Percentiles rank a stretch among this genome's conserved stretches.
phyloP scores from a whole-genome alignment of 2,888 invertebrate genomes.

The Microchrysa polita region DNA sequence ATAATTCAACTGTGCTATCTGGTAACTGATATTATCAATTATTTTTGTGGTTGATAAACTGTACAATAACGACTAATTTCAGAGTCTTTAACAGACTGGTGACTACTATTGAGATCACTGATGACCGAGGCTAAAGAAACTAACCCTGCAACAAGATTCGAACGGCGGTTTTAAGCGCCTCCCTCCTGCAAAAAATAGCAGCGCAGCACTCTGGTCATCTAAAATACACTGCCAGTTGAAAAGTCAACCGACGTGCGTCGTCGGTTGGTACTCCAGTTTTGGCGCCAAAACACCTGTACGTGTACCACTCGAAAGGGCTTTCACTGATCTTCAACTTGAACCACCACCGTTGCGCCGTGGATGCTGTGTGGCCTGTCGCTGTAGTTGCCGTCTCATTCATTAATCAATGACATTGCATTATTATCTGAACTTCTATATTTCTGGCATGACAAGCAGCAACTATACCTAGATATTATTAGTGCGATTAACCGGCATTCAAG shows the following conservation, averaged over 20 bases:
- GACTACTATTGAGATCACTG: conserved; percentile 38
- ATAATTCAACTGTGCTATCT: neutral
- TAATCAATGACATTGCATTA: conserved; percentile 41
- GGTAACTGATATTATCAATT: neutral
- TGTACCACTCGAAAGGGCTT: conserved; percentile 46
- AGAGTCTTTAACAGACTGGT: neutral
- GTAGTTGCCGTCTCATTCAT: conserved; percentile 24
- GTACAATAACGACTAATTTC: neutral
- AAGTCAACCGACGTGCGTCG: neutral
- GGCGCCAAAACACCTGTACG: conserved; percentile 44
- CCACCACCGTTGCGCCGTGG: neutral
- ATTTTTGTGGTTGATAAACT: neutral
- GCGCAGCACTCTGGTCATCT: neutral
- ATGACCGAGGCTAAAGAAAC: conserved; percentile 14
- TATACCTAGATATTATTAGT: no score
- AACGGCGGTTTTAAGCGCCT: conserved; percentile 36
- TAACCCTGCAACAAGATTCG: conserved; percentile 30
- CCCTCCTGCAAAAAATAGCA: conserved; percentile 37
- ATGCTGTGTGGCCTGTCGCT: neutral
- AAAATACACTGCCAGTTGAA: neutral
- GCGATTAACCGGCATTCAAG: neutral
- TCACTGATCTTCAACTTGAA: conserved; percentile 46
- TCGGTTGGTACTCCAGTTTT: conserved; percentile 29
- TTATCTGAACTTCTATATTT: conserved; percentile 7
- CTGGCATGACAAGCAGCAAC: neutral